Conservation (phyloP, 2,113 vertebrate species). For the Protobothrops mucrosquamatus region DNA sequence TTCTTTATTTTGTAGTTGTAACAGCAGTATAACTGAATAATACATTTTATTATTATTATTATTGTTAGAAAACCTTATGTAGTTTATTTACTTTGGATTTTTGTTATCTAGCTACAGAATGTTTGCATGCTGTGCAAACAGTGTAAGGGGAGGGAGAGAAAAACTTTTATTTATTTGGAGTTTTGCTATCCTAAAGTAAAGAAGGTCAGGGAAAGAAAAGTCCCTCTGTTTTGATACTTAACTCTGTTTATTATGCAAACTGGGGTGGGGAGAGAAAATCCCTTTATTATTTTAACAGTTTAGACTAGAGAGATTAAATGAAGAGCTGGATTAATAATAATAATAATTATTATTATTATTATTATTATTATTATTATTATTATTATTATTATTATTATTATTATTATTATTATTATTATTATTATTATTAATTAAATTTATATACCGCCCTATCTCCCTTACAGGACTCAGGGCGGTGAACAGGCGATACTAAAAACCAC, state of each 20-base stretch:
- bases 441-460: too few relatives aligned
- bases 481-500: too few relatives aligned
- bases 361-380: too few relatives aligned
- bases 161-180: neutral
- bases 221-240: neutral
- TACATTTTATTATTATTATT: neutral
- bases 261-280: neutral
- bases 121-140: neutral
- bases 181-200: neutral
- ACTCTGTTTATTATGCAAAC: neutral
- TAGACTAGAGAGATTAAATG: neutral
- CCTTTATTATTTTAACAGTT: neutral
- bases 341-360: too few relatives aligned
- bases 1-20: neutral
- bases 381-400: too few relatives aligned
- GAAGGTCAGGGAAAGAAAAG: neutral
- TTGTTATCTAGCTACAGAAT: neutral
- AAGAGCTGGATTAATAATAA: too few relatives aligned
- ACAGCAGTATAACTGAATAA: neutral
- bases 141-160: neutral
- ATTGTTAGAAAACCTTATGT: neutral
- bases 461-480: too few relatives aligned
- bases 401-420: too few relatives aligned
- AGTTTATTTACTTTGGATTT: neutral
- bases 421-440: too few relatives aligned